phyloP scores from a whole-genome alignment of 2,113 vertebrate genomes.

The Oryzias melastigma region DNA sequence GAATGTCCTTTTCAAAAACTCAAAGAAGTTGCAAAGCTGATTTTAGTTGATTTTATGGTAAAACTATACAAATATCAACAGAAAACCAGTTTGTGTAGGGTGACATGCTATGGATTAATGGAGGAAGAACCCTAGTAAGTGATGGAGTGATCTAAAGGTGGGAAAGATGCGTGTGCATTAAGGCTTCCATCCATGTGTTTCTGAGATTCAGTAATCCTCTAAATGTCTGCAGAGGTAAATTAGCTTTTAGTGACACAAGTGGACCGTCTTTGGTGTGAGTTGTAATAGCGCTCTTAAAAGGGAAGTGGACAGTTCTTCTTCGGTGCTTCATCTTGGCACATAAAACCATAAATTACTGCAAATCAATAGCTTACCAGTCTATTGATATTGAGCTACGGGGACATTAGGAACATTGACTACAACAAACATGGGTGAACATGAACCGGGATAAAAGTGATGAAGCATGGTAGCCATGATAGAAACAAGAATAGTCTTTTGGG shows the following conservation, averaged over 20 bases:
- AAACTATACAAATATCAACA: constrained; percentile 61
- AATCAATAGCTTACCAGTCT: constrained; percentile 79
- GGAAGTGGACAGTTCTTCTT: constrained; percentile 76
- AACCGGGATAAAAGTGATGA: constrained; percentile 13
- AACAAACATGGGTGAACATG: not conserved
- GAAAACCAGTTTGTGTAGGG: constrained; percentile 34
- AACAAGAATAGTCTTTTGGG: not conserved
- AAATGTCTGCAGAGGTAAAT: constrained; percentile 76
- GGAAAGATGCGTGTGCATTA: constrained; percentile 64
- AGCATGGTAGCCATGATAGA: not conserved
- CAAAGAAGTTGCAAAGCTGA: constrained; percentile 20
- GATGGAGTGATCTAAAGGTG: constrained; percentile 56
- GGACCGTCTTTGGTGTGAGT: constrained; percentile 64
- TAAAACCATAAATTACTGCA: constrained; percentile 77
- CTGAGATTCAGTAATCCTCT: constrained; percentile 69
- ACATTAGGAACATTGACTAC: constrained; percentile 63
- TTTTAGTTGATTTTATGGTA: constrained; percentile 49
- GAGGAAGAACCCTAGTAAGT: constrained; percentile 41
- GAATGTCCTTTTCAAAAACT: constrained; percentile 58
- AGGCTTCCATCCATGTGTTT: constrained; percentile 57
- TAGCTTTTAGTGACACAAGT: constrained; percentile 67
- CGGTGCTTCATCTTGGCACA: constrained; percentile 67
- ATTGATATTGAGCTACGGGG: constrained; percentile 78
- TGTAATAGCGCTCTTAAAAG: constrained; percentile 79
- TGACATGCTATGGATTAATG: constrained; percentile 54